Conservation (phyloP, 2,797 vertebrate genomes). For the Rhinichthys osculus region DNA sequence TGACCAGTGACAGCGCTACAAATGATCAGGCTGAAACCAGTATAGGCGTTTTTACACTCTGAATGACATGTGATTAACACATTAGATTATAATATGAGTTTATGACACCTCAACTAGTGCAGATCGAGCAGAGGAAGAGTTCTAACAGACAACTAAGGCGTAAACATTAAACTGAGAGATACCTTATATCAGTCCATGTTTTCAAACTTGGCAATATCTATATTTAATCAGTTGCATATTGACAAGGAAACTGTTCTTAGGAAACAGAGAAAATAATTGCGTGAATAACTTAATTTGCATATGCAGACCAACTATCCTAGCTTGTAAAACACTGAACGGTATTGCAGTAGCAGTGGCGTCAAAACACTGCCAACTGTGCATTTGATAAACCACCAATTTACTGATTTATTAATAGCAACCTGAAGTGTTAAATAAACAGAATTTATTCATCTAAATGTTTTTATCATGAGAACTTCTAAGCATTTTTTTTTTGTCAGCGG, state of each 20-base stretch:
- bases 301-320: not conserved
- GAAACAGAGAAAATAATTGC: not conserved
- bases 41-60: accelerated
- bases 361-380: not conserved
- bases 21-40: not conserved
- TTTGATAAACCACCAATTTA: not conserved
- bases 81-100: not conserved
- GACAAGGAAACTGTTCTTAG: not conserved
- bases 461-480: not conserved
- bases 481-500: not conserved
- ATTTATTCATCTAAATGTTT: not conserved
- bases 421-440: not conserved
- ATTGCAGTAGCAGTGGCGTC: not conserved
- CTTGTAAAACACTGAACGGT: not conserved
- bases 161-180: not conserved
- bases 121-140: not conserved
- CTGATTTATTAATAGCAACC: too few species aligned
- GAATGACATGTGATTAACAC: not conserved
- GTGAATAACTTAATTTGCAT: not conserved
- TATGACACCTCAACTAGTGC: not conserved
- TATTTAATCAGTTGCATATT: too few species aligned
- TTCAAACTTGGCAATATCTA: not conserved
- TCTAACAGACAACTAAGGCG: not conserved
- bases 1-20: not conserved
- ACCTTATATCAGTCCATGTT: not conserved